These are phyloP conservation scores for Goniozus legneri DNA, from an alignment of 1,140 invertebrate species.

Conservation along the genomic window DNA sequence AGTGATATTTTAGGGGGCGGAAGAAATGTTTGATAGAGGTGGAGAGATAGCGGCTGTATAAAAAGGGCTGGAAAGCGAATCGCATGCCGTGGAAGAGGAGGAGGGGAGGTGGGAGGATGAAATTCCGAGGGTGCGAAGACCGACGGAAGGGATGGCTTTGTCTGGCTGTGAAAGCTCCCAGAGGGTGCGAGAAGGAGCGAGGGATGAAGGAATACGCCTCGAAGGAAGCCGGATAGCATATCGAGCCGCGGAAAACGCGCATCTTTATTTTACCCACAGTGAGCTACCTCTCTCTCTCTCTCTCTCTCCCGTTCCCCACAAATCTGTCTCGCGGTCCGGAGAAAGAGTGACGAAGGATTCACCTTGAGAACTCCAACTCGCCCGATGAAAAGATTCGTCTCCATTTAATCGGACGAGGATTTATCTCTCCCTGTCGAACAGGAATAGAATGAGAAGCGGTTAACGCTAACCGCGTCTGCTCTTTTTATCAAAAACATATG, in stretches of 20 bases:
- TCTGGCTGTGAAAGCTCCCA: slow-evolving; percentile 44
- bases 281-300: too few relatives aligned
- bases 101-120: slow-evolving; percentile 17
- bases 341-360: neutral
- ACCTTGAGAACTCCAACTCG: neutral
- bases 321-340: slow-evolving; percentile 12
- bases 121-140: slow-evolving; percentile 26
- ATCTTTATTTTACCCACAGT: slow-evolving; percentile 18
- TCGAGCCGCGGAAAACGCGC: slow-evolving; percentile 19
- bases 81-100: slow-evolving; percentile 16
- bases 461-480: too few relatives aligned
- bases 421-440: too few relatives aligned
- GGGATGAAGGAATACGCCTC: slow-evolving; percentile 28
- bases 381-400: neutral
- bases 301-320: slow-evolving; percentile 17
- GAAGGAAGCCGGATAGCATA: slow-evolving; percentile 24
- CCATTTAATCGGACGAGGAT: neutral
- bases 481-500: too few relatives aligned
- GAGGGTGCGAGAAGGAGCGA: slow-evolving; percentile 25
- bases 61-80: neutral
- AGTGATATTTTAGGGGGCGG: neutral
- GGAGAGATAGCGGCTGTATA: neutral
- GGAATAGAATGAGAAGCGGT: too few relatives aligned
- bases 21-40: neutral
- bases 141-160: slow-evolving; percentile 42